phyloP scores from a whole-genome alignment of 2,888 invertebrate species.

The Metallyticus violacea region DNA sequence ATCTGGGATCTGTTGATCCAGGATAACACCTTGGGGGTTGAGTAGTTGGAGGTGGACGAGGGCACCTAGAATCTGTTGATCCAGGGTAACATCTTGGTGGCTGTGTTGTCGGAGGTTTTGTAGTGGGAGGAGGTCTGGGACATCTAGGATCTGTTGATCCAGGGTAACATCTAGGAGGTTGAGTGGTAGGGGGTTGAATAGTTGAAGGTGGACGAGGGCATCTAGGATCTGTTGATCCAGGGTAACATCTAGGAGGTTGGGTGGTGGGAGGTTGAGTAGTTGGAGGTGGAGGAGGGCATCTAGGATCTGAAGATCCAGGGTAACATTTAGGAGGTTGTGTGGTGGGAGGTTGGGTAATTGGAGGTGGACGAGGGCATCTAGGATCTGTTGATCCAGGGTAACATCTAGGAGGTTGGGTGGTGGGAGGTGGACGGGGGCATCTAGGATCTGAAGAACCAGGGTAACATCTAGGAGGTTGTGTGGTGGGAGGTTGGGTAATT shows the following conservation, averaged over 20 bases:
- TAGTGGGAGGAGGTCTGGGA: constrained; percentile 29
- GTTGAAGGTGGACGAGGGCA: constrained; percentile 35
- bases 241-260: constrained; percentile 39
- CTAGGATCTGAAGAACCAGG: constrained; percentile 12
- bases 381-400: constrained; percentile 38
- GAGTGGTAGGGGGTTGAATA: constrained; percentile 11
- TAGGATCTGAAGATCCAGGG: constrained; percentile 28
- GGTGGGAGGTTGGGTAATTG: neutral
- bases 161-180: constrained; percentile 38
- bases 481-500: constrained; percentile 37
- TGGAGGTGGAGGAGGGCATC: constrained; percentile 27
- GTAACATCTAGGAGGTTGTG: constrained; percentile 22
- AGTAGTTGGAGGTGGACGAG: constrained; percentile 37
- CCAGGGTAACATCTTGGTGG: constrained; percentile 40
- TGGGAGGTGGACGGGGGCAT: constrained; percentile 39
- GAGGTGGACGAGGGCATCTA: constrained; percentile 32
- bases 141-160: constrained; percentile 43
- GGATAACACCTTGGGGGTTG: constrained; percentile 38
- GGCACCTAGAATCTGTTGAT: constrained; percentile 41
- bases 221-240: constrained; percentile 38
- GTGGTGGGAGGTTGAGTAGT: neutral
- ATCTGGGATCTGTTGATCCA: constrained; percentile 36
- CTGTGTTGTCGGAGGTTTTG: constrained; percentile 10
- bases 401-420: constrained; percentile 36
- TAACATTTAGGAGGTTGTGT: constrained; percentile 16